Evolutionary conservation across 2,797 vertebrate genomes (phyloP).

Genomic region (Epinephelus coioides): DNA sequence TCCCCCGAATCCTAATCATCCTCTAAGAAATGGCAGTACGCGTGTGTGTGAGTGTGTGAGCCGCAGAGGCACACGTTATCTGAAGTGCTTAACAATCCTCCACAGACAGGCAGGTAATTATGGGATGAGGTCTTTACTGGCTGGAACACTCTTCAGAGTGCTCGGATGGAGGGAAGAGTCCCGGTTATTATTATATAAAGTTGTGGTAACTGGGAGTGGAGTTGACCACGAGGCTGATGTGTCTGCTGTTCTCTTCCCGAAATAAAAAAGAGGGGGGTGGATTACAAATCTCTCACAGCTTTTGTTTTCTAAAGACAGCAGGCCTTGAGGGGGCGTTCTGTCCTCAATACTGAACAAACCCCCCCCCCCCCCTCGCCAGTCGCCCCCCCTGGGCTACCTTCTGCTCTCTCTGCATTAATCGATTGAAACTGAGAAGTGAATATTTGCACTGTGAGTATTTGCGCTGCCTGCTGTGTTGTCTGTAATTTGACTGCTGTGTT

Average conservation of each 20-base stretch:
- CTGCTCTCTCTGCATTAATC: slow-evolving; percentile 57
- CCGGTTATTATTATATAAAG: slow-evolving; percentile 62
- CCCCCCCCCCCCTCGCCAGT: neutral
- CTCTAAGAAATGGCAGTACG: slow-evolving; percentile 40
- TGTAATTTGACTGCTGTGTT: neutral
- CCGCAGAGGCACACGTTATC: slow-evolving; percentile 31
- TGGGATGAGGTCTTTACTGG: slow-evolving; percentile 32
- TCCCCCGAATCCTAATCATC: slow-evolving; percentile 53
- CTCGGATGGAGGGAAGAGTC: slow-evolving; percentile 26
- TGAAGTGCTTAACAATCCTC: slow-evolving; percentile 50
- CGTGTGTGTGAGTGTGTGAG: slow-evolving; percentile 20
- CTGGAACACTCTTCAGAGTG: slow-evolving; percentile 3
- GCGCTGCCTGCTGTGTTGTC: slow-evolving; percentile 33
- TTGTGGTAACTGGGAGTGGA: slow-evolving; percentile 36
- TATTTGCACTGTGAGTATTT: slow-evolving; percentile 53
- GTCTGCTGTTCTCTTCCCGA: slow-evolving; percentile 61
- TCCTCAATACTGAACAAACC: slow-evolving; percentile 58
- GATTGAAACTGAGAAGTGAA: slow-evolving; percentile 42
- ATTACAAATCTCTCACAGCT: slow-evolving; percentile 66
- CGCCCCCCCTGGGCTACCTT: slow-evolving; percentile 29
- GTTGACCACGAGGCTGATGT: slow-evolving; percentile 63
- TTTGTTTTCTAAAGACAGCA: slow-evolving; percentile 73
- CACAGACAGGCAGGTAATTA: slow-evolving; percentile 57
- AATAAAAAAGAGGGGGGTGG: slow-evolving; percentile 68
- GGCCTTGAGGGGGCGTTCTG: slow-evolving; percentile 70